These are phyloP conservation scores for Brachionus rubens DNA, from an alignment of 1,140 invertebrate genomes.

Conservation along the genomic window DNA sequence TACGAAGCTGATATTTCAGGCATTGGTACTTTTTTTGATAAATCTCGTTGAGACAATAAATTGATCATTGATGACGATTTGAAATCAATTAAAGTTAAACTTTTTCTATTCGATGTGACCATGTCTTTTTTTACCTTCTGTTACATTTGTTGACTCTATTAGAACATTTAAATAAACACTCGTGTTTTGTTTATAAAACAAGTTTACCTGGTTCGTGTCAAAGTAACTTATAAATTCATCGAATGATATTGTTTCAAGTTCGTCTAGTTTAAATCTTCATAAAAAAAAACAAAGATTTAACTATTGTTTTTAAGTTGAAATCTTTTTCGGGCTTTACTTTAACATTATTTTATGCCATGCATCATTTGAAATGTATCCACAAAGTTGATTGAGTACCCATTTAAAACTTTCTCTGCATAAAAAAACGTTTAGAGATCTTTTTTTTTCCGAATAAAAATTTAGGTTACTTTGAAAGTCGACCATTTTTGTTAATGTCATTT, in stretches of 20 bases:
- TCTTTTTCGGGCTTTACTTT: neutral
- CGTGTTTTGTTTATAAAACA: neutral
- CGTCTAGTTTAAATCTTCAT: constrained; percentile 21
- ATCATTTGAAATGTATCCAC: constrained; percentile 42
- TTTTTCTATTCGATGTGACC: neutral
- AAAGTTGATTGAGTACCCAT: constrained; percentile 25
- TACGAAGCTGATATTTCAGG: neutral
- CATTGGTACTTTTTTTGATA: neutral
- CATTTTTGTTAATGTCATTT: constrained; percentile 5
- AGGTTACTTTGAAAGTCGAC: constrained; percentile 6
- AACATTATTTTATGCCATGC: constrained; percentile 1
- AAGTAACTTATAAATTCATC: constrained; percentile 36
- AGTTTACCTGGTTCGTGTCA: neutral
- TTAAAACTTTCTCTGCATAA: constrained; percentile 10
- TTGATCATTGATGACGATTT: constrained; percentile 9
- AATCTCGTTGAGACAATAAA: neutral
- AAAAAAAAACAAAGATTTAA: neutral
- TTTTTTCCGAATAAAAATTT: neutral
- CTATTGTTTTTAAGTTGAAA: neutral
- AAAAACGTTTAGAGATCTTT: neutral
- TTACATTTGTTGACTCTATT: constrained; percentile 17
- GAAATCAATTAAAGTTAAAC: constrained; percentile 11
- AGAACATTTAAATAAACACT: constrained; percentile 11
- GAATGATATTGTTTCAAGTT: constrained; percentile 12
- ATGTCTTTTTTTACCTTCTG: constrained; percentile 30